A percentile compares a stretch with the other conserved stretches of the same genome.
Conservation (phyloP, 2,113 vertebrate species). For the Sinosuthora webbiana region DNA sequence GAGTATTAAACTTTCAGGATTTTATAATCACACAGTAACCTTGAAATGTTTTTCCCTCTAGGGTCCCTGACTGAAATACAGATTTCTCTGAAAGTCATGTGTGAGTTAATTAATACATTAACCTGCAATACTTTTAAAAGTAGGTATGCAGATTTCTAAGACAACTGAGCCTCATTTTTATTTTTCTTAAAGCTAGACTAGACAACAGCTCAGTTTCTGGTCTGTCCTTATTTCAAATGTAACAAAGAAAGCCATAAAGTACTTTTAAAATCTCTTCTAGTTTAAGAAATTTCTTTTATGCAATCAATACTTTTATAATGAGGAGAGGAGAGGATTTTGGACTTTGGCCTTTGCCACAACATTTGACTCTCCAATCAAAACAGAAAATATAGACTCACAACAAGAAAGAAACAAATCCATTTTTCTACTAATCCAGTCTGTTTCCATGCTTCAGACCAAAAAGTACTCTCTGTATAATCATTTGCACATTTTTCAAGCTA, state of each 20-base stretch:
- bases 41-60: neutral
- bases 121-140: neutral
- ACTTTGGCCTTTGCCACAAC: neutral
- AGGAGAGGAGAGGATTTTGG: neutral
- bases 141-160: neutral
- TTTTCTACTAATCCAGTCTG: neutral
- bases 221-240: neutral
- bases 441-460: neutral
- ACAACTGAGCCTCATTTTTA: neutral
- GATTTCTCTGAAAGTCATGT: neutral
- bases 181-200: neutral
- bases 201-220: neutral
- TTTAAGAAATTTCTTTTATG: neutral
- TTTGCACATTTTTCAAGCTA: neutral
- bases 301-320: neutral
- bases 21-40: neutral
- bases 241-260: neutral
- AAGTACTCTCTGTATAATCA: neutral
- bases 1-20: neutral
- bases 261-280: neutral
- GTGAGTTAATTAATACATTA: neutral
- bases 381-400: neutral
- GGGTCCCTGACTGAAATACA: neutral
- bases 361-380: neutral
- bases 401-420: neutral